Conservation (phyloP, 1,140 invertebrate species). For the Rhopalosiphum maidis region DNA sequence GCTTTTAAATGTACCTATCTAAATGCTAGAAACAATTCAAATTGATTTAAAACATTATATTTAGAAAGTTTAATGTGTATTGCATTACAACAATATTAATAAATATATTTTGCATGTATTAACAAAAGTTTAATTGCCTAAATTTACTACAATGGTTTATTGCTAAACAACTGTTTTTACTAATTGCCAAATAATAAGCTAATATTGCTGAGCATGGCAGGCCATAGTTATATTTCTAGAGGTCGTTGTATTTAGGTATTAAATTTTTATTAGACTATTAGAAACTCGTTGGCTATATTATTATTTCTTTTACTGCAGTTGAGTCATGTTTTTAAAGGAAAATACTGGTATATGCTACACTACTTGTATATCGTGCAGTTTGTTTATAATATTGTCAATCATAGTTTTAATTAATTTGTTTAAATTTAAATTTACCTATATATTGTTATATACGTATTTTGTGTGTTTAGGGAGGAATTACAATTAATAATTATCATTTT, state of each 20-base stretch:
- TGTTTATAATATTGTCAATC: neutral
- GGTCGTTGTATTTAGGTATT: neutral
- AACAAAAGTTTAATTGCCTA: neutral
- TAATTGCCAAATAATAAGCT: conserved; percentile 14
- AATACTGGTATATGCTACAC: neutral
- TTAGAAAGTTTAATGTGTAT: neutral
- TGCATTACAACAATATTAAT: neutral
- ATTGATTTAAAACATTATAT: neutral
- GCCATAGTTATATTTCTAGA: neutral
- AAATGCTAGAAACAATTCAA: neutral
- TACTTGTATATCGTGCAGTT: neutral
- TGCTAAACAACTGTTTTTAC: conserved; percentile 17
- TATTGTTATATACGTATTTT: too few relatives aligned
- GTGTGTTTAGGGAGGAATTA: too few relatives aligned
- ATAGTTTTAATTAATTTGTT: neutral
- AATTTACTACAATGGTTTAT: conserved; percentile 19
- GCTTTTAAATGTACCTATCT: neutral
- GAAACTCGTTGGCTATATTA: neutral
- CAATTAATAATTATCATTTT: too few relatives aligned
- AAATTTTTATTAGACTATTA: conserved; percentile 20
- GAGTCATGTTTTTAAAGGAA: neutral
- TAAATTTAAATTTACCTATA: too few relatives aligned
- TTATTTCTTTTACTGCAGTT: neutral
- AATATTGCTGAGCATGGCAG: neutral
- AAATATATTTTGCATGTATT: neutral